These are phyloP conservation scores for Sturnus vulgaris DNA, from an alignment of 2,113 vertebrate species.

Conservation along the genomic window DNA sequence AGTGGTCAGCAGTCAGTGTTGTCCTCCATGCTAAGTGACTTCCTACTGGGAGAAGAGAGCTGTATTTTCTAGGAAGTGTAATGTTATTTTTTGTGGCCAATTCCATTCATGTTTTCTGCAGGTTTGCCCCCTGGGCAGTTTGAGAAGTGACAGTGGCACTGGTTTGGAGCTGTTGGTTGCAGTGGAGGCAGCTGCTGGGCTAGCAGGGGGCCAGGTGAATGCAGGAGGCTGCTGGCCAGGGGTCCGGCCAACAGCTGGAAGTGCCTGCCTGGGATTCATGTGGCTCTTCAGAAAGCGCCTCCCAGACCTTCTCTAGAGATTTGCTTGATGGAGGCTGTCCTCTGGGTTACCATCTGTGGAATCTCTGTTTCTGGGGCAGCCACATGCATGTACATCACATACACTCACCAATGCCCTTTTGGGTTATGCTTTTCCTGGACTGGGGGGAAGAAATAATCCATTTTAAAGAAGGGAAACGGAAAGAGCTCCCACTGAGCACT, in stretches of 20 bases:
- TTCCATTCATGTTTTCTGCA: neutral
- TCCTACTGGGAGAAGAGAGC: neutral
- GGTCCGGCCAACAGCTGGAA: neutral
- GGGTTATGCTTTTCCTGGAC: neutral
- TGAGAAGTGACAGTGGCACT: neutral
- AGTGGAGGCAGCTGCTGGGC: neutral
- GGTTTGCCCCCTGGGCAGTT: neutral
- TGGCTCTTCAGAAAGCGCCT: constrained; percentile 8
- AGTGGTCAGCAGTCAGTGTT: neutral
- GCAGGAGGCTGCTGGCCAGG: neutral
- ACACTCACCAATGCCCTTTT: constrained; percentile 43
- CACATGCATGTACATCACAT: constrained; percentile 23
- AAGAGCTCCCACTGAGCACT: neutral
- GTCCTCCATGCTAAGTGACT: neutral
- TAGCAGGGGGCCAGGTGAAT: neutral
- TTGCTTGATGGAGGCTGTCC: constrained; percentile 47
- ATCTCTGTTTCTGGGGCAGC: constrained; percentile 56
- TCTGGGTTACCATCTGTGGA: constrained; percentile 61
- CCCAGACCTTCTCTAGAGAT: constrained; percentile 62
- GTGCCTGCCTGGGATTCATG: constrained; percentile 1
- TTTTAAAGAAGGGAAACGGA: neutral
- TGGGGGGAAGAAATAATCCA: neutral
- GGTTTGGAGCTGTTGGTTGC: neutral
- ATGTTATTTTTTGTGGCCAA: neutral
- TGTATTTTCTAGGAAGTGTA: neutral